Percentiles rank a stretch among this genome's conserved stretches.
phyloP scores from a whole-genome alignment of 2,888 invertebrate species.

The Cryptophagus acutangulus region DNA sequence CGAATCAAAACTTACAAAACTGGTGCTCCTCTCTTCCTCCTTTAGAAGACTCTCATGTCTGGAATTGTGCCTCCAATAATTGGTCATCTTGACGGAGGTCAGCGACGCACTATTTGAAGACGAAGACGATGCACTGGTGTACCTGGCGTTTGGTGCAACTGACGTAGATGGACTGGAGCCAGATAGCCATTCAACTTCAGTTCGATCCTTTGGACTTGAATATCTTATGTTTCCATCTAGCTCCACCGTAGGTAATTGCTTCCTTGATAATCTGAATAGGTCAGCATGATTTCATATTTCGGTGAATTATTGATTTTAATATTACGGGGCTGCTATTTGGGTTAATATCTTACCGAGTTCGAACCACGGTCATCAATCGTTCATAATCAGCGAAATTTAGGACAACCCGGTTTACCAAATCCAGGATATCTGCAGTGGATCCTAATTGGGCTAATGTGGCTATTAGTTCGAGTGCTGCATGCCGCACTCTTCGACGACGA shows the following conservation, averaged over 20 bases:
- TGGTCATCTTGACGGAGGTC: slow-evolving; percentile 16
- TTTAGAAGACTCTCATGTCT: slow-evolving; percentile 25
- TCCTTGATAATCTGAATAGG: slow-evolving; percentile 56
- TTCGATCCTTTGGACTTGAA: slow-evolving; percentile 54
- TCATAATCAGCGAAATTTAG: slow-evolving; percentile 51
- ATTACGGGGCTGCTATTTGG: too few relatives aligned
- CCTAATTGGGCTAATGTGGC: slow-evolving; percentile 72
- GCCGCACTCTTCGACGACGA: slow-evolving; percentile 69
- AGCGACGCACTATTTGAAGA: slow-evolving; percentile 27
- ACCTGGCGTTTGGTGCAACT: slow-evolving; percentile 8
- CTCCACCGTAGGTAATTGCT: slow-evolving; percentile 67
- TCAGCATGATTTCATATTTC: slow-evolving; percentile 1
- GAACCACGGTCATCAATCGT: slow-evolving; percentile 65
- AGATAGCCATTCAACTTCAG: slow-evolving; percentile 74
- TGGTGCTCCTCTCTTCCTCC: neutral
- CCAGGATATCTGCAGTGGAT: slow-evolving; percentile 58
- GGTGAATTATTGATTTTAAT: too few relatives aligned
- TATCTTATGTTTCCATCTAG: slow-evolving; percentile 71
- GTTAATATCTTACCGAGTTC: slow-evolving; percentile 64
- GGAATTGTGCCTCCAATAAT: slow-evolving; percentile 41
- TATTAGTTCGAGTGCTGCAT: slow-evolving; percentile 72
- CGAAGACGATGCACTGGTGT: slow-evolving; percentile 21
- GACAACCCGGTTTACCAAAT: slow-evolving; percentile 53
- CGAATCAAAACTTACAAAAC: neutral
- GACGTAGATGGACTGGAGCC: slow-evolving; percentile 56